A percentile compares a stretch with the other conserved stretches of the same genome.
These are phyloP conservation scores for Agrotis puta DNA, from an alignment of 2,888 invertebrate genomes.

Conservation along the genomic window DNA sequence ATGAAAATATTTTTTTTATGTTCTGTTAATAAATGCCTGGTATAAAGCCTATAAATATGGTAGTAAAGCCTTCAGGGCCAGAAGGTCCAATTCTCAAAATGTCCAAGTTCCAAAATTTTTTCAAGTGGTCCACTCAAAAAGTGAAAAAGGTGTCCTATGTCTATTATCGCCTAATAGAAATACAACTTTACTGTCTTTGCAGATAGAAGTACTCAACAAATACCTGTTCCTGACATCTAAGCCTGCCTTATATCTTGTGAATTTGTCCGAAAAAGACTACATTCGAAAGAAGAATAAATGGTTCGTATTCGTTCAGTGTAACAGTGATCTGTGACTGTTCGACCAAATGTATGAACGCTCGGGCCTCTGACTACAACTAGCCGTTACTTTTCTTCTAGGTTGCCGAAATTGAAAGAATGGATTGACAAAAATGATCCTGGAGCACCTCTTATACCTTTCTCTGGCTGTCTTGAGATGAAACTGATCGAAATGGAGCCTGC, in stretches of 20 bases:
- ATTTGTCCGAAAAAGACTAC: conserved; percentile 99
- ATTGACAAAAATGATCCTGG: conserved; percentile 99
- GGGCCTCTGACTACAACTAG: too few relatives aligned
- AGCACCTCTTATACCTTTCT: conserved; percentile 98
- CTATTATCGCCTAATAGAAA: conserved; percentile 1
- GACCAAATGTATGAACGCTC: too few relatives aligned
- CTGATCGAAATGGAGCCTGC: conserved; percentile 95
- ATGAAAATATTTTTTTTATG: too few relatives aligned
- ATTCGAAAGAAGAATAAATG: conserved; percentile 99
- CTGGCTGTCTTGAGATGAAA: conserved; percentile 97
- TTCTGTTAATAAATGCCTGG: too few relatives aligned
- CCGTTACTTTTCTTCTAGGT: conserved; percentile 88
- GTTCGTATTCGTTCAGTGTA: too few relatives aligned
- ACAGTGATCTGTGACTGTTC: too few relatives aligned
- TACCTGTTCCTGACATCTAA: conserved; percentile 99
- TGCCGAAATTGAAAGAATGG: conserved; percentile 99
- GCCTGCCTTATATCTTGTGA: conserved; percentile 99
- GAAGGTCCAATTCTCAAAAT: too few relatives aligned
- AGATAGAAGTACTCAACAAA: conserved; percentile 99
- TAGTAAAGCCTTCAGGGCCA: too few relatives aligned
- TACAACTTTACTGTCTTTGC: conserved; percentile 72
- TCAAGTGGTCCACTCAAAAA: too few relatives aligned
- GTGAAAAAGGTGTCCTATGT: too few relatives aligned
- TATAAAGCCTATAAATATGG: too few relatives aligned
- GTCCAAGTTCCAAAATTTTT: too few relatives aligned